phyloP scores from a whole-genome alignment of 2,888 invertebrate species.

The Stenurella melanura region DNA sequence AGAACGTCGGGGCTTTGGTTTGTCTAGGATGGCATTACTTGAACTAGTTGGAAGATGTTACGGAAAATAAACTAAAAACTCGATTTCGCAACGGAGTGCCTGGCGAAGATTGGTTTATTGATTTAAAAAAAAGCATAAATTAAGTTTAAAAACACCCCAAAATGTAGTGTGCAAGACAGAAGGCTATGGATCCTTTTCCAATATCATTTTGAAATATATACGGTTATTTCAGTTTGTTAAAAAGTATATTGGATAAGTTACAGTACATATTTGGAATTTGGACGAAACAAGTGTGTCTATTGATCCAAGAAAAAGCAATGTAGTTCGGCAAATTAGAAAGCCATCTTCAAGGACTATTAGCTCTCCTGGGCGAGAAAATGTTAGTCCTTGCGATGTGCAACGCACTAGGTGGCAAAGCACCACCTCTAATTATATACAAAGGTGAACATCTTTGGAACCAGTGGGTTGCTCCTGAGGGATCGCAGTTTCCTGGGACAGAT shows the following conservation, averaged over 20 bases:
- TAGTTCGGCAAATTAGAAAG: not conserved
- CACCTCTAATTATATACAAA: too few relatives aligned
- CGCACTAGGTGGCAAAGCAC: too few relatives aligned
- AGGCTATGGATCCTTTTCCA: not conserved
- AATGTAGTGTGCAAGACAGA: not conserved
- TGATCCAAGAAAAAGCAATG: not conserved
- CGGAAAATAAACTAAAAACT: not conserved
- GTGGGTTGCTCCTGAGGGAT: too few relatives aligned
- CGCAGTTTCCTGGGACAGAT: too few relatives aligned
- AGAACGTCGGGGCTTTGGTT: not conserved
- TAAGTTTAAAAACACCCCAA: not conserved
- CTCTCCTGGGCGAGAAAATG: too few relatives aligned
- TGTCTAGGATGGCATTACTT: not conserved
- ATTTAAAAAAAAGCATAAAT: not conserved
- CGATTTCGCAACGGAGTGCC: not conserved
- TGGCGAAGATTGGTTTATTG: too few relatives aligned
- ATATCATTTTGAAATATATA: too few relatives aligned
- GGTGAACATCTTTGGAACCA: too few relatives aligned
- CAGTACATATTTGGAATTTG: not conserved
- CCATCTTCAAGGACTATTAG: too few relatives aligned
- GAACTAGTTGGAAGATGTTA: not conserved
- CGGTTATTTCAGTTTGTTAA: constrained; percentile 1
- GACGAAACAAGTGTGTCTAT: not conserved
- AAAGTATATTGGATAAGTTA: constrained; percentile 1
- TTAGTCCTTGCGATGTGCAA: too few relatives aligned